phyloP scores from a whole-genome alignment of 2,888 invertebrate genomes.

The Strigamia crassipes region DNA sequence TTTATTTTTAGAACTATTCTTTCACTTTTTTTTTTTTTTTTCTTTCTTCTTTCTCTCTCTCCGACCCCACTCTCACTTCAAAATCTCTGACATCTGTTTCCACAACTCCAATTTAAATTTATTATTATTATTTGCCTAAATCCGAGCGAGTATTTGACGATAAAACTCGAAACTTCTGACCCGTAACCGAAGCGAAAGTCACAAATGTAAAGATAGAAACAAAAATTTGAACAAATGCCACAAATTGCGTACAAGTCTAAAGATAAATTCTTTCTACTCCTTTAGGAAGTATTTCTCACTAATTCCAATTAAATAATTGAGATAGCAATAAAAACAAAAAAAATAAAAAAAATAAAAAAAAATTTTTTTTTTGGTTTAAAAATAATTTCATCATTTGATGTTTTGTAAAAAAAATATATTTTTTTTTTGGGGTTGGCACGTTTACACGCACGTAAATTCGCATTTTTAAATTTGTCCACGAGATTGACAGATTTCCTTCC shows the following conservation, averaged over 20 bases:
- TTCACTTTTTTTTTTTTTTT: not conserved
- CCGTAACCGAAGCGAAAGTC: not conserved
- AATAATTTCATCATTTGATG: not conserved
- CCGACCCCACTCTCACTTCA: not conserved
- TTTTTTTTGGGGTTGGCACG: not conserved
- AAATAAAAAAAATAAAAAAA: not conserved
- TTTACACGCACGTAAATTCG: no score
- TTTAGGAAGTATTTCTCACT: not conserved
- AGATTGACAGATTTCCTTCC: no score
- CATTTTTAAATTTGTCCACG: not conserved
- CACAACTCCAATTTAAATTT: not conserved
- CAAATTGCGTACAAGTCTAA: not conserved
- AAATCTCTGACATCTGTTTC: not conserved
- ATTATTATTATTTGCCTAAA: no score
- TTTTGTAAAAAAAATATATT: not conserved
- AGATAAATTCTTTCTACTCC: not conserved
- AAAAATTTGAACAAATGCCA: conserved; percentile 19
- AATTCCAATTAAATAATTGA: not conserved
- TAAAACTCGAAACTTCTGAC: not conserved
- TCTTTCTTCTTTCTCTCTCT: not conserved
- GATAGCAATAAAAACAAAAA: not conserved
- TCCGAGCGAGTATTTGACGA: no score
- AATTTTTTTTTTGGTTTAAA: not conserved
- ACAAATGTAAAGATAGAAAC: not conserved
- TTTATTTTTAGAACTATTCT: conserved; percentile 13